Evolutionary conservation across 2,888 invertebrate species (phyloP), one percentile per base, ranked within the genome.

Genomic region (Platynereis dumerilii): DNA sequence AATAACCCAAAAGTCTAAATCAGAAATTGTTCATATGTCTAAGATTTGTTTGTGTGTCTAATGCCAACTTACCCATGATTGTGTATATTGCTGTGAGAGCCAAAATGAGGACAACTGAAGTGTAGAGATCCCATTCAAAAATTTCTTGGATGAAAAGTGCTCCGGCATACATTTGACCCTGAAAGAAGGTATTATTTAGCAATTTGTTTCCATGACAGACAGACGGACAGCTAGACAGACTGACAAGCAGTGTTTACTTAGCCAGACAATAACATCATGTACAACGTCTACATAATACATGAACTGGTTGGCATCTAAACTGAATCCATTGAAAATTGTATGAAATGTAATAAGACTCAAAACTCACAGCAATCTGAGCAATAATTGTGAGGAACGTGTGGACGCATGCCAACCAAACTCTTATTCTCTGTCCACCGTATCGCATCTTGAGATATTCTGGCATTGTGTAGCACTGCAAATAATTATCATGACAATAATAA

Each of bases 141-240:
- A 83, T 79, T 67, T 78, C 76, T 65, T 79, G 78, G 24, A 85
- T 80, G 70, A 85, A 85, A 29, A 85, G 73, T 3, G 81, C 81
- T 2, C 84, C 85, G 27, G 82, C 78, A 69, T 80, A 85, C 66
- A 85, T 70, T 53, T 71, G 71, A 55, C 71, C 71, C 71, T 71
- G 55, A 24, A 45, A 3, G 24, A 17, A 58, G 7, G 42, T 15
- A 7, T 7, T 12, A 34, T 34, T 34, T 34, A 34, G n/a, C n/a
- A n/a, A n/a, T n/a, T n/a, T n/a, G n/a, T 7, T 34, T 34, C 12
- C 7, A 34, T 34, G 34, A 34, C 34, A 7, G 34, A n/a, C n/a
- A n/a, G n/a, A n/a, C n/a, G n/a, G n/a, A n/a, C n/a, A n/a, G n/a
- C n/a, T n/a, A n/a, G n/a, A n/a, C n/a, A n/a, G n/a, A n/a, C n/a